Conservation (phyloP, 2,113 vertebrate genomes). For the Chloropsis hardwickii region DNA sequence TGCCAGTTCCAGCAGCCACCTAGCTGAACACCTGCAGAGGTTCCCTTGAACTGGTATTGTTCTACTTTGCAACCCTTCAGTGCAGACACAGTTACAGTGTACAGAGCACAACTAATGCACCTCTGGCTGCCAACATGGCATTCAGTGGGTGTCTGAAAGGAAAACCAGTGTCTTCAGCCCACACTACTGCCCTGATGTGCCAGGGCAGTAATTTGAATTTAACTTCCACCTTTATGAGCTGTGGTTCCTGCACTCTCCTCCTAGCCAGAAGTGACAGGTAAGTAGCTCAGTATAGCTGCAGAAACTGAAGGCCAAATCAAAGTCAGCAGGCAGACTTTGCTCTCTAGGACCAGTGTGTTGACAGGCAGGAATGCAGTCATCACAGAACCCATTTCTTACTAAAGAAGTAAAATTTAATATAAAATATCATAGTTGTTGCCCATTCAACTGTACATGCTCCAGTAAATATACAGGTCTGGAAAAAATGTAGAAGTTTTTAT, state of each 20-base stretch:
- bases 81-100: fast-evolving
- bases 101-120: background rate
- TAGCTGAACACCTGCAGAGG: background rate
- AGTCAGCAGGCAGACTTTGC: fast-evolving
- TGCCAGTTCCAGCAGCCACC: background rate
- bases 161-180: background rate
- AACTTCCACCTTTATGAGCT: background rate
- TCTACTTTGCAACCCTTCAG: background rate
- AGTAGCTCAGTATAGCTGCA: background rate
- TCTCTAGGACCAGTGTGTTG: background rate
- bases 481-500: background rate
- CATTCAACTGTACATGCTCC: conserved; percentile 4
- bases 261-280: background rate
- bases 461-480: background rate
- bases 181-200: background rate
- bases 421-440: background rate
- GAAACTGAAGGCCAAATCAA: background rate
- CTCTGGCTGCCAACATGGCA: background rate
- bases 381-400: background rate
- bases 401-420: conserved; percentile 24
- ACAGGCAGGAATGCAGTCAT: background rate
- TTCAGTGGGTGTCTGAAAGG: background rate
- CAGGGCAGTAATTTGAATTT: background rate
- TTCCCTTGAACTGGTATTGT: background rate
- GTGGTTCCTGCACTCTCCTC: background rate